A percentile compares a stretch with the other conserved stretches of the same genome.
These are phyloP conservation scores for Octodonta nipae DNA, from an alignment of 2,888 invertebrate species.

Conservation along the genomic window DNA sequence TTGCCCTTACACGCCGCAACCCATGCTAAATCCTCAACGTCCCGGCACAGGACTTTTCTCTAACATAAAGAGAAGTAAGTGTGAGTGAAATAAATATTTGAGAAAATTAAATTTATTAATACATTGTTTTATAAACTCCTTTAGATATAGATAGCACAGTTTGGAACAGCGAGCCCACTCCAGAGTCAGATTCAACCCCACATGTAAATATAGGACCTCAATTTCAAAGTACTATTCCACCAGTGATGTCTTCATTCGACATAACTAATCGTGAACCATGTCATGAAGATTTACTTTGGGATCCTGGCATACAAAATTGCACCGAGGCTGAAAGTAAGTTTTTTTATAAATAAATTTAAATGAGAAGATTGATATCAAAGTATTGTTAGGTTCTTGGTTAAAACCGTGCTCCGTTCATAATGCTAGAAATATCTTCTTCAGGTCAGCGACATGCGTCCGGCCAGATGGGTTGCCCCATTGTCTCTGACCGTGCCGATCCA, in stretches of 20 bases:
- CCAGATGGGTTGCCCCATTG: no score
- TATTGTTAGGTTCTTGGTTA: no score
- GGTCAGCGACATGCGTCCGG: no score
- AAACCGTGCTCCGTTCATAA: no score
- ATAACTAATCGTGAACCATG: no score
- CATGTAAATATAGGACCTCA: slow-evolving; percentile 78
- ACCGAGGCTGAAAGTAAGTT: slow-evolving; percentile 62
- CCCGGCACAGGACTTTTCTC: slow-evolving; percentile 73
- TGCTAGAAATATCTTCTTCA: no score
- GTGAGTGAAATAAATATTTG: background rate
- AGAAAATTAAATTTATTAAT: background rate
- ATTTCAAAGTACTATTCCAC: slow-evolving; percentile 52
- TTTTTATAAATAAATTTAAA: no score
- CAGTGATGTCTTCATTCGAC: no score
- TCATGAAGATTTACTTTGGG: slow-evolving; percentile 69
- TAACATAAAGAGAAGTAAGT: slow-evolving; percentile 22
- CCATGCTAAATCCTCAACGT: slow-evolving; percentile 84
- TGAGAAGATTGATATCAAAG: no score
- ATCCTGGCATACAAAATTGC: slow-evolving; percentile 63
- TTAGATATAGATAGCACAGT: slow-evolving; percentile 26
- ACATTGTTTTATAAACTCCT: slow-evolving; percentile 7
- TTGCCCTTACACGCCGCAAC: slow-evolving; percentile 79
- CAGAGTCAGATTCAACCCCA: slow-evolving; percentile 46
- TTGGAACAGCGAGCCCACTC: slow-evolving; percentile 33
- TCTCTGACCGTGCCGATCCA: no score